These are phyloP conservation scores for Bucorvus abyssinicus DNA, from an alignment of 2,797 vertebrate species.

Conservation along the genomic window DNA sequence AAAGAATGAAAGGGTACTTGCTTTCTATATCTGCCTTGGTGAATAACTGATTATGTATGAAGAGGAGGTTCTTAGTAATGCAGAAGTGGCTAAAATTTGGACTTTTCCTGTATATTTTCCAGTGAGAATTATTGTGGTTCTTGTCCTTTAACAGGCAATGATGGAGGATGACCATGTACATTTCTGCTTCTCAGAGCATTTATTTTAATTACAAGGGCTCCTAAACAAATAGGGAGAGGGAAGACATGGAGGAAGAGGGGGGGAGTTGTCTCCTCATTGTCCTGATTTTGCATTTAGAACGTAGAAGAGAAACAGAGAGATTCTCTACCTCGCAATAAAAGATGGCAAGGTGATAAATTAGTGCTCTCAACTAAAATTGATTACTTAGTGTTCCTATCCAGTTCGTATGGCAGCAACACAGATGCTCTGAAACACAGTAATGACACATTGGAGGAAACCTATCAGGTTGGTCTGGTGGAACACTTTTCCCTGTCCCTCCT, in stretches of 20 bases:
- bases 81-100: not conserved
- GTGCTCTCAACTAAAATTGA: constrained; percentile 97
- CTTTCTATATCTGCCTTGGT: not conserved
- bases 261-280: not conserved
- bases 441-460: constrained; percentile 87
- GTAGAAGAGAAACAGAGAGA: constrained; percentile 18
- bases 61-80: not conserved
- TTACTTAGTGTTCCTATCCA: constrained; percentile 91
- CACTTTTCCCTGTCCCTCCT: not conserved
- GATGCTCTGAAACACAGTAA: constrained; percentile 92
- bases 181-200: constrained; percentile 30
- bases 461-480: constrained; percentile 55
- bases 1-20: not conserved
- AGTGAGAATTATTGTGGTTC: not conserved
- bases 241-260: not conserved
- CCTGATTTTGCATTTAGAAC: constrained; percentile 25
- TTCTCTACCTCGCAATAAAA: constrained; percentile 81
- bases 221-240: not conserved
- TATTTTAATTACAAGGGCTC: constrained; percentile 39
- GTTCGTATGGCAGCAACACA: constrained; percentile 91
- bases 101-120: not conserved
- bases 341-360: constrained; percentile 99
- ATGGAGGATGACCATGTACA: not conserved
- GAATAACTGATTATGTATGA: not conserved
- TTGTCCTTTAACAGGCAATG: constrained; percentile 6